Evolutionary conservation across 2,113 vertebrate species (phyloP), one percentile per base, ranked within the genome.

Genomic region (Antechinus stuartii): DNA sequence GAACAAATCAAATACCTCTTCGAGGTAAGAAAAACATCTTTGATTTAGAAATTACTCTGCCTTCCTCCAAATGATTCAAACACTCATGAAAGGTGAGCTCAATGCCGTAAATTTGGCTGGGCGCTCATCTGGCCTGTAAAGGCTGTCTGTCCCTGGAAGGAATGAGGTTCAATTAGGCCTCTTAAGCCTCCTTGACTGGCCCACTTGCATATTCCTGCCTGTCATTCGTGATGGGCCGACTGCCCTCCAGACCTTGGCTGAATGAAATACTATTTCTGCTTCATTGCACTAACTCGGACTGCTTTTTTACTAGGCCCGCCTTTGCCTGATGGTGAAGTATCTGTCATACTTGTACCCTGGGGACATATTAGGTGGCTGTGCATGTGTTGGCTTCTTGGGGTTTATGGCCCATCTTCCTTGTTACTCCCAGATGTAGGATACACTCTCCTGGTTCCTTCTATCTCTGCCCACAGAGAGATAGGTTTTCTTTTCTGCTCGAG

Each of bases 81-180:
- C 52, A 42, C 30, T 50, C 0, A 2, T 26, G 94, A 68, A 8
- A 25, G 90, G 3, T 47, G 68, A 84, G 56, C 92, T 91, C 57
- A 61, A 94, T 90, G 92, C 0, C 1, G 94, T 30, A 68, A 52
- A 91, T 54, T 54, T 92, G 94, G 94, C 16, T 0, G 8, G 8
- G 91, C 93, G 91, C 89, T 94, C 93, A 93, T 19, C 76, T 94
- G 54, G 92, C 57, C 55, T 24, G 26, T 54, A 94, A 0, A 61
- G 76, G 68, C 90, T 2, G 3, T 93, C 52, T 54, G 54, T 47
- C 12, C 90, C 54, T 52, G 91, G 52, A 92, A 97, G 94, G 93
- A 97, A 91, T 47, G n/a, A 93, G 91, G 93, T 97, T 97, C 90
- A 95, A 10, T 96, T 96, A 98, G 98, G 96, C 97, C 95, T 93